These are phyloP conservation scores for Calephelis perditalis DNA, from an alignment of 2,888 invertebrate genomes.

Conservation along the genomic window DNA sequence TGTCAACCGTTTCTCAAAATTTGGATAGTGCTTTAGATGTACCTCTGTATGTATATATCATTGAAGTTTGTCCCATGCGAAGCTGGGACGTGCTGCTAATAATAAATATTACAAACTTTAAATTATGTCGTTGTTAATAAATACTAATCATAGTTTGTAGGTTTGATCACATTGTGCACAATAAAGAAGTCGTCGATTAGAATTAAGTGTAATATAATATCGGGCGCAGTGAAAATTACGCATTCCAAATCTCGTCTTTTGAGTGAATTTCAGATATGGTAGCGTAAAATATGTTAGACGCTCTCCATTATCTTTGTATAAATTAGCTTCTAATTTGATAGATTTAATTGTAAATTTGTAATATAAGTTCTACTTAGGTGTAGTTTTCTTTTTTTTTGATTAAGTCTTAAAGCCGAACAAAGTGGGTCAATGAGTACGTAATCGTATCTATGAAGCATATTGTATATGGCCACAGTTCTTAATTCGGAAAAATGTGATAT, in stretches of 20 bases:
- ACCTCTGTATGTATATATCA: too few relatives aligned
- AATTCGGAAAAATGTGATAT: conserved; percentile 37
- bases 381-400: conserved; percentile 20
- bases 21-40: too few relatives aligned
- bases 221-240: too few relatives aligned
- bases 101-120: too few relatives aligned
- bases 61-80: too few relatives aligned
- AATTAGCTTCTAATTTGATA: background rate
- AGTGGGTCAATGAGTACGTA: conserved; percentile 26
- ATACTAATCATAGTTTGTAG: too few relatives aligned
- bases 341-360: conserved; percentile 13
- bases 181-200: too few relatives aligned
- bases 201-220: too few relatives aligned
- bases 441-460: conserved; percentile 17
- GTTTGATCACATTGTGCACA: too few relatives aligned
- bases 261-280: conserved; percentile 5
- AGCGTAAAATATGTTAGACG: conserved; percentile 20
- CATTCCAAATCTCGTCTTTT: background rate
- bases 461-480: conserved; percentile 46
- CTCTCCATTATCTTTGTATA: conserved; percentile 17
- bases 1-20: too few relatives aligned
- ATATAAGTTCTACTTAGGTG: conserved; percentile 9
- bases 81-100: too few relatives aligned
- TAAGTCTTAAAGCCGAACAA: conserved; percentile 24
- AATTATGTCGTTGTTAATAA: too few relatives aligned